Conservation (phyloP, 2,797 vertebrate genomes). For the Dromococcyx pavoninus region DNA sequence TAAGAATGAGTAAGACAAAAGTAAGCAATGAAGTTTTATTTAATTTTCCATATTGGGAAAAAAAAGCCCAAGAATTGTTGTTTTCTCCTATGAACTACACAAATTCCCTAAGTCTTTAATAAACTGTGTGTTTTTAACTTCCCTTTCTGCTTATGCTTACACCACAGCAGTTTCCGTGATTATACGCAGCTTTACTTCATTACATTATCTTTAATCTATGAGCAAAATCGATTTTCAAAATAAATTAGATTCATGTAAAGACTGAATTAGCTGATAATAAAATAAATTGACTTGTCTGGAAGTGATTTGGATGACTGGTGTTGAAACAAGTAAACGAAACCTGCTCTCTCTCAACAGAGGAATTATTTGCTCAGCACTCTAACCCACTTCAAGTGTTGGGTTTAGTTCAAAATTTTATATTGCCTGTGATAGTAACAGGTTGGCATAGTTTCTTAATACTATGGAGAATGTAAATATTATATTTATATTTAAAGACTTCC, state of each 20-base stretch:
- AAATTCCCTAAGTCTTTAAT: not conserved
- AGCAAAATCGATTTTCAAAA: slow-evolving; percentile 22
- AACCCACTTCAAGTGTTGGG: not conserved
- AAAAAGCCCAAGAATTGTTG: not conserved
- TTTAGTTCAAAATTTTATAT: not conserved
- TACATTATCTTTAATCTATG: not conserved
- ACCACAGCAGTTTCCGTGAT: not conserved
- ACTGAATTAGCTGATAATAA: not conserved
- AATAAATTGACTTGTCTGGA: not conserved
- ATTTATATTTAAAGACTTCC: not conserved
- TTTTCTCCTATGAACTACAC: not conserved
- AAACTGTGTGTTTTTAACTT: not conserved
- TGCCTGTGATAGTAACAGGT: not conserved
- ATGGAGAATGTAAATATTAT: not conserved
- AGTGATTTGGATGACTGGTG: not conserved
- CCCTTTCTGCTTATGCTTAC: not conserved
- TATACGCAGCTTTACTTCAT: not conserved
- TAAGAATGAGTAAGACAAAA: not conserved
- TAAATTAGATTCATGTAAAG: not conserved
- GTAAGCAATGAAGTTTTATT: not conserved
- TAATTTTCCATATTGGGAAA: not conserved
- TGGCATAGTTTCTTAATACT: not conserved
- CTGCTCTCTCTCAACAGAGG: not conserved
- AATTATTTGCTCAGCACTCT: not conserved
- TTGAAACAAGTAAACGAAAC: not conserved